Conservation (phyloP, 2,113 vertebrate genomes). For the Aspidoscelis tigris region DNA sequence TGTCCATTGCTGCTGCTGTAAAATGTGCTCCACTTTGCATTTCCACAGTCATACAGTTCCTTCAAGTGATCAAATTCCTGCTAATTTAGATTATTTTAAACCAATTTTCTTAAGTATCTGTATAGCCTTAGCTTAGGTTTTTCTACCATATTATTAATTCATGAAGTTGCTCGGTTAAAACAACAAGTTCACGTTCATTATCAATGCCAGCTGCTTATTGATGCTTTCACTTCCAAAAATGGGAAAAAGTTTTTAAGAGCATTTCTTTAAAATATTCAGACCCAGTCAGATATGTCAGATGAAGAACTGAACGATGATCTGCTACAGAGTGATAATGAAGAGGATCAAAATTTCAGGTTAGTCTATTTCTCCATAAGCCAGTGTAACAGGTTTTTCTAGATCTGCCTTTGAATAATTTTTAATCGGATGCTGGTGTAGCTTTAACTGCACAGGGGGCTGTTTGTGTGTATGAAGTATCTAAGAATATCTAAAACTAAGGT, state of each 20-base stretch:
- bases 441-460: not conserved
- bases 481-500: too few relatives aligned
- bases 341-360: slow-evolving; percentile 81
- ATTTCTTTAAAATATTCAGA: slow-evolving; percentile 75
- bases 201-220: not conserved
- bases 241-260: not conserved
- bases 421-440: not conserved
- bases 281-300: slow-evolving; percentile 93
- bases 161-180: not conserved
- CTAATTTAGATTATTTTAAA: not conserved
- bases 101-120: accelerated
- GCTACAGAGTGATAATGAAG: slow-evolving; percentile 96
- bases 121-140: not conserved
- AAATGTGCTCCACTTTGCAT: not conserved
- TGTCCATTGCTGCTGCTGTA: not conserved
- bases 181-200: not conserved
- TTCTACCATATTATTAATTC: accelerated
- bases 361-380: slow-evolving; percentile 2
- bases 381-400: not conserved
- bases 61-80: not conserved
- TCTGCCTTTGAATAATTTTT: not conserved
- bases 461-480: too few relatives aligned
- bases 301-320: slow-evolving; percentile 98
- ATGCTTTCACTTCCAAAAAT: not conserved
- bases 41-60: not conserved